Conservation (phyloP, 2,888 invertebrate species). For the Piscicola geometra region DNA sequence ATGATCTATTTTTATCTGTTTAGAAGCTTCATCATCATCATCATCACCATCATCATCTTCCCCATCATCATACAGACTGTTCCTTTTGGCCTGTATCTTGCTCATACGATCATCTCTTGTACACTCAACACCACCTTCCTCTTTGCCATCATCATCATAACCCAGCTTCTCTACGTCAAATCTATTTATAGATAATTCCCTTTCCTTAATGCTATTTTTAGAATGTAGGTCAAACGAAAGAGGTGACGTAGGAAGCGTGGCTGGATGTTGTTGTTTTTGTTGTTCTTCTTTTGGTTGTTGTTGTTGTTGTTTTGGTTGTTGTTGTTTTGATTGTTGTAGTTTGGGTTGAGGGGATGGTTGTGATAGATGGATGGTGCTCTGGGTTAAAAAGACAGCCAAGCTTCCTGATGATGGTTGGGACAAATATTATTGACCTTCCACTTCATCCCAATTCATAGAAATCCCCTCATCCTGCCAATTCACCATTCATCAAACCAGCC, state of each 20-base stretch:
- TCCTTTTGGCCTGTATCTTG: no score
- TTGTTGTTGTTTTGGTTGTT: not conserved
- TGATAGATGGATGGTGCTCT: slow-evolving; percentile 2
- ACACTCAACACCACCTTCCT: no score
- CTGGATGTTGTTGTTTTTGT: not conserved
- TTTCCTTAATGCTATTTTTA: not conserved
- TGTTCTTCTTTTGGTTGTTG: not conserved
- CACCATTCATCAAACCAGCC: no score
- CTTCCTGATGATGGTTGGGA: not conserved
- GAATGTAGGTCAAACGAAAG: not conserved
- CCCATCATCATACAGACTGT: no score
- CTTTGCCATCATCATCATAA: no score
- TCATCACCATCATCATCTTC: no score
- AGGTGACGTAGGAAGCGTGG: no score
- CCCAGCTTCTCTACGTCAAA: no score
- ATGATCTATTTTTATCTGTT: not conserved
- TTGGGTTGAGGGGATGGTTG: not conserved
- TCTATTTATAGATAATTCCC: not conserved
- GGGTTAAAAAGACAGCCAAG: not conserved
- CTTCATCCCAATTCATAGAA: no score
- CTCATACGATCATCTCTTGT: no score
- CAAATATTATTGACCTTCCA: no score
- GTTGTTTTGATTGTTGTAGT: not conserved
- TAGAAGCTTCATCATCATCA: not conserved
- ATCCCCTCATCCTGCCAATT: no score